Evolutionary conservation across 2,888 invertebrate species (phyloP), one percentile per base, ranked within the genome.

Genomic region (Bimastos eiseni): DNA sequence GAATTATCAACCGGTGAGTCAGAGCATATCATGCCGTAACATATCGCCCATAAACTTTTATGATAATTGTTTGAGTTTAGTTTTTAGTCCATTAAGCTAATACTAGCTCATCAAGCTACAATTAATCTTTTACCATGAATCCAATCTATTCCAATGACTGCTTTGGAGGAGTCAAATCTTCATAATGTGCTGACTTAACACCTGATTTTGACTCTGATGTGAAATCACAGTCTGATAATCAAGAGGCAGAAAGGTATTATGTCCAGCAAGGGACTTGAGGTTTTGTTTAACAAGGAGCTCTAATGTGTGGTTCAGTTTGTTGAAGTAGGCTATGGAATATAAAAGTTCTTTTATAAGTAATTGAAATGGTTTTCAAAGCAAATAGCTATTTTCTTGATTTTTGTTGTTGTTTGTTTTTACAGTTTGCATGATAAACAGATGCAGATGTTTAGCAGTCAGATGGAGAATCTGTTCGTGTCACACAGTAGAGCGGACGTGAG

Each of bases 371-470:
- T 49, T 49, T 21, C 24, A 21, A 49, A 49, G 19, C 21, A 24
- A 21, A 24, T 17, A 70, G 2, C 70, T n/a, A 13, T 70, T 70
- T 30, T n/a, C n/a, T 11, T 70, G 13, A 70, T 70, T 30, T 70
- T 70, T 30, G 0, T 70, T 84, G 90, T 55, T 91, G 89, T 86
- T 83, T 37, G 33, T 89, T n/a, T 90, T 89, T 84, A 24, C 92
- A 94, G 95, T 91, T 93, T 94, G 70, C 95, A 98, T 0, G 98
- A 98, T 94, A 96, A 97, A 37, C 99, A 98, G 95, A 96, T 99
- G 94, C 97, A 97, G 94, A 97, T 96, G 94, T 98, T 98, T 44
- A 96, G 97, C 90, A 96, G 96, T 36, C 96, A 97, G 94, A 96
- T 98, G 91, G 98, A 98, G 94, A 96, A 96, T 5, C 94, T 98